A percentile compares a stretch with the other conserved stretches of the same genome.
These are phyloP conservation scores for Microcebus murinus DNA, from an alignment of 2,113 vertebrate species.

Conservation along the genomic window DNA sequence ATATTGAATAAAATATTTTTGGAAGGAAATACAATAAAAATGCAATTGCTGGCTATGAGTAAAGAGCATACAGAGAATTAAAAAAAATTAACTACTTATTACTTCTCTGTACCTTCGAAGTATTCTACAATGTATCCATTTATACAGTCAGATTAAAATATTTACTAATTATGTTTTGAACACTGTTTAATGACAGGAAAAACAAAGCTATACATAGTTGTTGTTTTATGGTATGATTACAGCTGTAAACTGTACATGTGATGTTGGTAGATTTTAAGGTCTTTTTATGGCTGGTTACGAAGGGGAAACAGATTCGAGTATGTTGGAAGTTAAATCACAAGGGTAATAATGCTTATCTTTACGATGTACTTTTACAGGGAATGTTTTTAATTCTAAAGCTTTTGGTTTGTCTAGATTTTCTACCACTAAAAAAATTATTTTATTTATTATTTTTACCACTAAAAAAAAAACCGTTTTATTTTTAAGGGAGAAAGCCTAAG, in stretches of 20 bases:
- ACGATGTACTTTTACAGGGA: background rate
- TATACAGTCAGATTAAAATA: background rate
- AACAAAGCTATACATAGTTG: background rate
- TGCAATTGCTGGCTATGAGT: background rate
- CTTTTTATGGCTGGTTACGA: background rate
- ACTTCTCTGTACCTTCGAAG: background rate
- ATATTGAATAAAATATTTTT: slow-evolving; percentile 1
- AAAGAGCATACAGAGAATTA: background rate
- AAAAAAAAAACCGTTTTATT: background rate
- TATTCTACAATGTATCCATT: background rate
- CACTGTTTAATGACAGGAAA: background rate
- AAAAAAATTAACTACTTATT: background rate
- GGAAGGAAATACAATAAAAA: background rate
- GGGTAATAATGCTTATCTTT: background rate
- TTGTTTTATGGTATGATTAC: background rate
- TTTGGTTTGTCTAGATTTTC: slow-evolving; percentile 40
- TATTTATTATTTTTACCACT: background rate
- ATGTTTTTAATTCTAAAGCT: background rate
- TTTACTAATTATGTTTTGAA: background rate
- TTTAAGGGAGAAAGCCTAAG: background rate
- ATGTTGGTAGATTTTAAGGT: background rate
- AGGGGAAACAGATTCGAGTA: background rate
- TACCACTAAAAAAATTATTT: background rate
- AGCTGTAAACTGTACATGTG: background rate
- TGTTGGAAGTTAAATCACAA: background rate